phyloP scores from a whole-genome alignment of 2,888 invertebrate genomes.

The Callosobruchus maculatus region DNA sequence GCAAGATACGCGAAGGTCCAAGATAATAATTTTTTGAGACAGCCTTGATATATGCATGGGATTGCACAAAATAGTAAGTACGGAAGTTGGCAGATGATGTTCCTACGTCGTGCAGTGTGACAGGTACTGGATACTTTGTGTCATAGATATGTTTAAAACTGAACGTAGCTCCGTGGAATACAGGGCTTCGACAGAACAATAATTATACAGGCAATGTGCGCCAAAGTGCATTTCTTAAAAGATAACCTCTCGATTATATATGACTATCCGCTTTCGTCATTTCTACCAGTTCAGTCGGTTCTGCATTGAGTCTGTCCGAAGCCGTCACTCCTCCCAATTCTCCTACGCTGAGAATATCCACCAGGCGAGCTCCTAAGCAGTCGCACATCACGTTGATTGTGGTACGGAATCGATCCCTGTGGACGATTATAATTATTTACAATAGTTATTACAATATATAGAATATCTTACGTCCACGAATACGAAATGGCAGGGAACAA shows the following conservation, averaged over 20 bases:
- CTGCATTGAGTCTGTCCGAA: slow-evolving; percentile 50
- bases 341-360: slow-evolving; percentile 76
- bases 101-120: not conserved
- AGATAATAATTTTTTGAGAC: too few species aligned
- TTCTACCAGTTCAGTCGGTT: slow-evolving; percentile 66
- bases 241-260: not conserved
- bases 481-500: too few species aligned
- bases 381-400: slow-evolving; percentile 95
- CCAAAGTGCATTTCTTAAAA: not conserved
- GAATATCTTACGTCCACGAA: too few species aligned
- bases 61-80: not conserved
- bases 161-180: not conserved
- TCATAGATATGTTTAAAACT: not conserved
- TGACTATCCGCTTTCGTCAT: slow-evolving; percentile 40
- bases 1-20: too few species aligned
- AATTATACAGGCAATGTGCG: not conserved
- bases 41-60: too few species aligned
- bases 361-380: slow-evolving; percentile 88
- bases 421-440: too few species aligned
- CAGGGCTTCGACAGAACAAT: too few species aligned
- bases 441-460: too few species aligned
- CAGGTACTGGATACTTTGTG: not conserved
- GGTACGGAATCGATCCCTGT: slow-evolving; percentile 81
- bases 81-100: not conserved
- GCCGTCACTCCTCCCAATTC: slow-evolving; percentile 57